Base-by-base conservation (phyloP, 1,140 invertebrate species). In the Drosophila sucinea region DNA sequence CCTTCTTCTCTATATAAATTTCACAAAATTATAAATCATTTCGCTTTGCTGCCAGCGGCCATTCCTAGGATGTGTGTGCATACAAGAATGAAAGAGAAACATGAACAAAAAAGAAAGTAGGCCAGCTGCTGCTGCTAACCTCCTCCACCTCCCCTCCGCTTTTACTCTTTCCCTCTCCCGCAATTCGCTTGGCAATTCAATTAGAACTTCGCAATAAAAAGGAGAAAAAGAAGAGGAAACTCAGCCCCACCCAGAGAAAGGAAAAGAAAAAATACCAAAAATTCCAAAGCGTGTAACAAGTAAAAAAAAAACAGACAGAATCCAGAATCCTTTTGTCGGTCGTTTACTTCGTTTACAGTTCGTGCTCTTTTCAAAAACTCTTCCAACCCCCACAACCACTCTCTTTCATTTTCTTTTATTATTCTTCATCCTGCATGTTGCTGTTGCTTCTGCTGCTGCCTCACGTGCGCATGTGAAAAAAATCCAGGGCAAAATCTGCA, bases 401-500 rank as follows among this genome's bases (percentile, higher is more conserved):
- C 27, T 57, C 41, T 67, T 56, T 66, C 41, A 17, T 17, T 17
- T 11, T 62, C 40, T 41, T 63, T 40, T 29, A 25, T 41, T 10
- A 23, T 32, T 10, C 57, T 27, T 33, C 10, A 65, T 66, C 51
- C 40, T 51, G 6, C 38, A 55, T 69, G 47, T 58, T 58, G 41
- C 63, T 60, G 17, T 54, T 55, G 25, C 60, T 79, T 40, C 61
- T 69, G 47, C 47, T 63, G 67, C 61, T 79, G 60, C 72, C 79
- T 69, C 82, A 87, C 79, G 82, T 86, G 82, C 83, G 83, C 79
- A 87, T 86, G 82, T 87, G 62, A 78, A 65, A 67, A 87, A 86
- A 87, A 87, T 87, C 83, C 82, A 86, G 82, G 82, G 77, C 82
- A 79, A 73, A 82, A 66, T 82, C 82, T 86, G 73, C 74, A 77